Conservation (phyloP, 2,113 vertebrate species). For the Rhodinocichla rosea region DNA sequence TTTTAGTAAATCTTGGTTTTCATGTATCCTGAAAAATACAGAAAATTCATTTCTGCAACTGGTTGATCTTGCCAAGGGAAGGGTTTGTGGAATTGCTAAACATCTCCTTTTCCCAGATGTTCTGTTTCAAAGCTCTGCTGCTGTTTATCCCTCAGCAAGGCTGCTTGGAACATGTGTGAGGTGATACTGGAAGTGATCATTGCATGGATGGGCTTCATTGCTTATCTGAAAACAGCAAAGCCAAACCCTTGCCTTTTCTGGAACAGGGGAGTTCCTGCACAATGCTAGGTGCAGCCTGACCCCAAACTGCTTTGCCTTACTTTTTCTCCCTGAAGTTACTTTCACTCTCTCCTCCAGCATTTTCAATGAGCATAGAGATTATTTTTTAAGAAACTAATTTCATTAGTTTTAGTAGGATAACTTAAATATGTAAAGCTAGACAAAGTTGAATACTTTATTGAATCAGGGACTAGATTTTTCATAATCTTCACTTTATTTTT, state of each 20-base stretch:
- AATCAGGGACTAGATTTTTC: conserved; percentile 24
- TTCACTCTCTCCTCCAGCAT: background rate
- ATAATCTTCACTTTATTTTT: conserved; percentile 32
- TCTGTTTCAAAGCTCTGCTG: background rate
- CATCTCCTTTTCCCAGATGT: background rate
- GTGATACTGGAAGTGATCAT: background rate
- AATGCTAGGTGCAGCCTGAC: background rate
- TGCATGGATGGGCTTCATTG: background rate
- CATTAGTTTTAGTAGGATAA: background rate
- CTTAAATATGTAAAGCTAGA: conserved; percentile 12
- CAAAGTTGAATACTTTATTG: background rate
- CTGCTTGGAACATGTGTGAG: background rate
- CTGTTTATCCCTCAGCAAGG: conserved; percentile 5
- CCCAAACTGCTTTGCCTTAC: background rate
- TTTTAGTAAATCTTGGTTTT: background rate
- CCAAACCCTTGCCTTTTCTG: background rate
- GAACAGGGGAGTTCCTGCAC: background rate
- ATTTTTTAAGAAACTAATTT: background rate
- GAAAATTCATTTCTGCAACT: background rate
- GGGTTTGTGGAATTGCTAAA: background rate
- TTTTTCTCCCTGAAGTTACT: background rate
- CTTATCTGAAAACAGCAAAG: background rate
- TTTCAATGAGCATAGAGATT: background rate
- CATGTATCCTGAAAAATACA: background rate
- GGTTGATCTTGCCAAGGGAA: background rate